Percentiles rank a stretch among this genome's conserved stretches.
Conservation (phyloP, 2,113 vertebrate species). For the Embiotoca jacksoni region DNA sequence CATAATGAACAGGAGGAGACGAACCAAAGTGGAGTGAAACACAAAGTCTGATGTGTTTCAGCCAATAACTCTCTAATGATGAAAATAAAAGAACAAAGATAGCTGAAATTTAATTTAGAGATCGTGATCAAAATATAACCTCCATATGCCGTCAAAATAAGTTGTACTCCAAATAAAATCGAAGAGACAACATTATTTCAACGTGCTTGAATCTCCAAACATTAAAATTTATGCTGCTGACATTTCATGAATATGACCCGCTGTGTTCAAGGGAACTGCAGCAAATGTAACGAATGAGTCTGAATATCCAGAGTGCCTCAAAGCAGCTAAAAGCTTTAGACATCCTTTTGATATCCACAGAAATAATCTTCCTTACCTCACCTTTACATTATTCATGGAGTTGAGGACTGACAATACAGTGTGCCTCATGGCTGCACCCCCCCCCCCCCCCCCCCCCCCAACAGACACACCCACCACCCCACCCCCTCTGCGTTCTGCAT, state of each 20-base stretch:
- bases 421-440: neutral
- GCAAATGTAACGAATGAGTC: slow-evolving; percentile 6
- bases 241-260: neutral
- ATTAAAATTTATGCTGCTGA: neutral
- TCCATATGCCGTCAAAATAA: neutral
- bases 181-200: neutral
- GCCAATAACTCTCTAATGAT: neutral
- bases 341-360: slow-evolving; percentile 19
- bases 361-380: slow-evolving; percentile 22
- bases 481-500: neutral
- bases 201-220: neutral
- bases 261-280: neutral
- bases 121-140: neutral
- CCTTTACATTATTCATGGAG: slow-evolving; percentile 53
- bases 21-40: no score
- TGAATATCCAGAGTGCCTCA: slow-evolving; percentile 6
- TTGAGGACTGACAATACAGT: slow-evolving; percentile 7
- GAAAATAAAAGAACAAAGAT: neutral
- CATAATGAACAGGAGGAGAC: no score
- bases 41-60: neutral
- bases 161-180: no score
- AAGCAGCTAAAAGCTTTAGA: slow-evolving; percentile 8
- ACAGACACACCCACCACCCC: neutral
- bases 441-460: neutral
- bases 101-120: neutral